Base-by-base conservation (phyloP, 2,797 vertebrate species). In the Parauchenoglanis ngamensis region DNA sequence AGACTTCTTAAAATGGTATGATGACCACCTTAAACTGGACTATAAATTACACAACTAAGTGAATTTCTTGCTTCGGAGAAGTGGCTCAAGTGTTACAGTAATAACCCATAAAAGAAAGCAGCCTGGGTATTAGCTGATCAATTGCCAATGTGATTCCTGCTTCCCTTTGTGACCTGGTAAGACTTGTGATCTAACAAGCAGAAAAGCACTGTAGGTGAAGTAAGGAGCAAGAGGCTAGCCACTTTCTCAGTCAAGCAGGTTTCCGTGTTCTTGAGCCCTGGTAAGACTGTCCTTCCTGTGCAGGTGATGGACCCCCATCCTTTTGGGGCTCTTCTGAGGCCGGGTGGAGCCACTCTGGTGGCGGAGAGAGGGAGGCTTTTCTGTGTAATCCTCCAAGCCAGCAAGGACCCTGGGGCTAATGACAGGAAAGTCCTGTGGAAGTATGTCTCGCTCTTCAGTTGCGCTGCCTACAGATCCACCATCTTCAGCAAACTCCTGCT, bases 261-360 rank as follows among this genome's bases (percentile, higher is more conserved):
- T 99, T 90, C 98, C 98, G 89, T 99, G 98, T 90, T 99, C 98
- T 94, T 98, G 98, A 56, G 98, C 98, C 75, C 97, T 96, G 0
- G 97, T 98, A 94, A 99, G 94, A 92, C 98, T 99, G 95, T 99
- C 98, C 90, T 99, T 99, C 81, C 98, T 97, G 93, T 97, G 97
- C 52, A 99, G 95, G 90, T 99, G 98, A 92, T 99, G 98, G 17
- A 99, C 97, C 0, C 98, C 98, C 98, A 99, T 99, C 89, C 98
- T 96, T 92, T 99, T 99, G 28, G 98, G 98, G 92, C 97, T 99
- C 90, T 96, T 97, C 90, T 96, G 97, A 0, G 96, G 97, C 1
- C 98, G 96, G 10, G 93, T 91, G 0, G 88, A 87, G 19, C 86
- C 76, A 0, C 87, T 28, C 57, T 63, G 88, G 56, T 76, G 23